Evolutionary conservation across 2,113 vertebrate species (phyloP).

Genomic region (Datnioides undecimradiatus): DNA sequence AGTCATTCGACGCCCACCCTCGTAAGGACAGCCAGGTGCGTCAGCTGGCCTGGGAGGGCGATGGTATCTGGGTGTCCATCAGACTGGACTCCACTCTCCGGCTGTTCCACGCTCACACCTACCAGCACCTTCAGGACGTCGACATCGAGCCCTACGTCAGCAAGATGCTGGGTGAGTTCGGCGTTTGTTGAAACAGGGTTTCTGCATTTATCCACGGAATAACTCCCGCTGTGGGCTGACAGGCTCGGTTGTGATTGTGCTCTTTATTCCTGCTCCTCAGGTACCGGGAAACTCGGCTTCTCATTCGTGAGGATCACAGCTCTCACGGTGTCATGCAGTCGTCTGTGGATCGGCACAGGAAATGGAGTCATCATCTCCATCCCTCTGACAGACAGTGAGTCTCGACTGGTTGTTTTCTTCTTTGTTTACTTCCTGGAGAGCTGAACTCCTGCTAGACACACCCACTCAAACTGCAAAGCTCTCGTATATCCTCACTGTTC

Average conservation of each 20-base stretch:
- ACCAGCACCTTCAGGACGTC: conserved; percentile 97
- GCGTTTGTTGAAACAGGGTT: not conserved
- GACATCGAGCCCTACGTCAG: conserved; percentile 99
- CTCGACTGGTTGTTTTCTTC: not conserved
- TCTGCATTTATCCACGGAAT: not conserved
- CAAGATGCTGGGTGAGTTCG: conserved; percentile 94
- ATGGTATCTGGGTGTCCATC: conserved; percentile 99
- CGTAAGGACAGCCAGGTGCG: conserved; percentile 97
- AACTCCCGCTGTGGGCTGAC: no score
- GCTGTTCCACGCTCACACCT: conserved; percentile 96
- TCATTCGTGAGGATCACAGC: conserved; percentile 98
- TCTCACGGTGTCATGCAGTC: conserved; percentile 93
- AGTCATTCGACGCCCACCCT: conserved; percentile 96
- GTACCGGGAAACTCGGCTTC: conserved; percentile 97
- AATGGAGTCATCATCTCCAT: conserved; percentile 99
- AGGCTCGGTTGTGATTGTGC: not conserved
- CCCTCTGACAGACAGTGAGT: conserved; percentile 84
- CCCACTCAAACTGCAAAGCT: not conserved
- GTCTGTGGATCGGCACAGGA: conserved; percentile 97
- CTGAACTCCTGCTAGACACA: not conserved
- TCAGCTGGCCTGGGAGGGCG: conserved; percentile 97
- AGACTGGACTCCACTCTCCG: conserved; percentile 95
- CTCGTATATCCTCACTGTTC: no score
- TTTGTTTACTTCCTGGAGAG: conserved; percentile 34
- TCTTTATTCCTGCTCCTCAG: conserved; percentile 67